Evolutionary conservation across 2,797 vertebrate species (phyloP).

Genomic region (Danio aesculapii): DNA sequence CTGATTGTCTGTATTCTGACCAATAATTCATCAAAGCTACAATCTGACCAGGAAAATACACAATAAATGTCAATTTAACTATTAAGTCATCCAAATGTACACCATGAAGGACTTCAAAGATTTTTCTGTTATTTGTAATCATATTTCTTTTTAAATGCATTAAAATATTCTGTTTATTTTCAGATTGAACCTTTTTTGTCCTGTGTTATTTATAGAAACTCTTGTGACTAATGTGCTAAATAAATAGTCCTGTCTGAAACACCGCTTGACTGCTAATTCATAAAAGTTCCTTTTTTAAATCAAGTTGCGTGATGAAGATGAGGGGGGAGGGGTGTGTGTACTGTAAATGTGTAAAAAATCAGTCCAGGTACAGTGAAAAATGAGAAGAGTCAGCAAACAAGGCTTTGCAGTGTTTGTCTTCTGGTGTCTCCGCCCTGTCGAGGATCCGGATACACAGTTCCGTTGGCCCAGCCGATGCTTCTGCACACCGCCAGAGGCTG

Average conservation of each 20-base stretch:
- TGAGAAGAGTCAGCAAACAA: slow-evolving; percentile 44
- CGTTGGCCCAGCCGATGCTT: slow-evolving; percentile 49
- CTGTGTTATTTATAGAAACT: slow-evolving; percentile 36
- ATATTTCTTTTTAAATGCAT: slow-evolving; percentile 9
- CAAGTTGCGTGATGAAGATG: slow-evolving; percentile 12
- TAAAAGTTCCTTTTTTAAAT: neutral
- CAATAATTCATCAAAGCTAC: neutral
- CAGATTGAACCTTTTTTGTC: neutral
- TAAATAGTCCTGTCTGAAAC: slow-evolving; percentile 55
- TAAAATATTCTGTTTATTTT: slow-evolving; percentile 2
- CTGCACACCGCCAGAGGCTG: slow-evolving; percentile 58
- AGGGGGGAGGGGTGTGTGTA: slow-evolving; percentile 30
- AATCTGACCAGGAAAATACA: neutral
- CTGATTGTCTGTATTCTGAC: neutral
- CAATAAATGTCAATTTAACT: neutral
- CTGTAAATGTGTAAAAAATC: slow-evolving; percentile 31
- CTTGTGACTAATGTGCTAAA: slow-evolving; percentile 1
- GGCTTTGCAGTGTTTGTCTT: slow-evolving; percentile 62
- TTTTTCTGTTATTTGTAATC: slow-evolving; percentile 1
- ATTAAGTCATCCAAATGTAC: neutral
- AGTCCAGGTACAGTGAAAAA: slow-evolving; percentile 43
- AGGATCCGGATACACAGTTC: slow-evolving; percentile 74
- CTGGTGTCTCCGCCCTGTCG: slow-evolving; percentile 57
- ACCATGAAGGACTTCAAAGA: neutral
- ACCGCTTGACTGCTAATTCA: slow-evolving; percentile 2